A percentile compares a stretch with the other conserved stretches of the same genome.
These are phyloP conservation scores for Tortrix viridana DNA, from an alignment of 2,888 invertebrate genomes.

Conservation along the genomic window DNA sequence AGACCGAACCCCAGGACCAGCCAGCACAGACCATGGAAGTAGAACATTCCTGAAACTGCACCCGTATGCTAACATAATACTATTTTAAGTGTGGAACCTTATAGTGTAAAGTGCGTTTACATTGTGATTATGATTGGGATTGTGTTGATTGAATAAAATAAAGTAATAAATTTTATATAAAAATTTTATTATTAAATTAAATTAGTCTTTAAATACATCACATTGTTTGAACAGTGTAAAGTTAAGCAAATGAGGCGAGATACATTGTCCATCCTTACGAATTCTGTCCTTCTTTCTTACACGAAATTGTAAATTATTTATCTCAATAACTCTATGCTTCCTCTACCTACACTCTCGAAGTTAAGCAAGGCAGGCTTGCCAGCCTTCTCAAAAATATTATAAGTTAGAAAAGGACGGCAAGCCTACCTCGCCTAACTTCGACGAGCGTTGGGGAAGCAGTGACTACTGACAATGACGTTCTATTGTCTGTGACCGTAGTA, in stretches of 20 bases:
- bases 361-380: too few relatives aligned
- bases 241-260: constrained; percentile 2
- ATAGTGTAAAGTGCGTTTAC: constrained; percentile 12
- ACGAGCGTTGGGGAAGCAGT: too few relatives aligned
- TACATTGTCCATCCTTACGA: neutral
- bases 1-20: neutral
- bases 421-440: too few relatives aligned
- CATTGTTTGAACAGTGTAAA: constrained; percentile 14
- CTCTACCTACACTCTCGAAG: too few relatives aligned
- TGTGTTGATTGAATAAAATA: constrained; percentile 32
- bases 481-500: too few relatives aligned
- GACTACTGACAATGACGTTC: too few relatives aligned
- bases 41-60: constrained; percentile 18
- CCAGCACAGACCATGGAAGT: neutral
- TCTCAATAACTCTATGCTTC: too few relatives aligned
- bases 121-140: constrained; percentile 31
- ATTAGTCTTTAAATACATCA: constrained; percentile 29
- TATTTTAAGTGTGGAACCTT: constrained; percentile 26
- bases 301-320: too few relatives aligned
- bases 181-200: constrained; percentile 31
- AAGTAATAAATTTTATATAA: constrained; percentile 12
- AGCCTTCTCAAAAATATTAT: too few relatives aligned
- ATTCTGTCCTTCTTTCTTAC: too few relatives aligned
- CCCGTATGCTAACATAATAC: neutral
- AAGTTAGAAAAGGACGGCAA: too few relatives aligned